Base-by-base conservation (phyloP, 1,140 invertebrate species). In the Chionoecetes opilio region DNA sequence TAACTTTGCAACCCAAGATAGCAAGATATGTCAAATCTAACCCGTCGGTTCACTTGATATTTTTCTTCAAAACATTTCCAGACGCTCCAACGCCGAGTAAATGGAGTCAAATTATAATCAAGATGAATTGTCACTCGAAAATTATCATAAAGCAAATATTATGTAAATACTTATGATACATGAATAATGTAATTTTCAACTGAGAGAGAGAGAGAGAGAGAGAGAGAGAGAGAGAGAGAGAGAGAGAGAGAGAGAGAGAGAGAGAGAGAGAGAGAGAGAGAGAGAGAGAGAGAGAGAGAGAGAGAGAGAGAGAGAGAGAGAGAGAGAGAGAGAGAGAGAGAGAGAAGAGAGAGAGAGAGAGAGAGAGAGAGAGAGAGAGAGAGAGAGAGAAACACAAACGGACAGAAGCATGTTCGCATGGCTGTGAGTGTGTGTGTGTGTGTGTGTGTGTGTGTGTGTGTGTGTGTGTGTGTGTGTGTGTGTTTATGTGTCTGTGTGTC, bases 101-200 rank as follows among this genome's bases (percentile, higher is more conserved):
- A 75, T 75, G 63, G n/a, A 75, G 63, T 75, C 63, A 75, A 75
- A 75, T 75, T 75, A n/a, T 75, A 75, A 75, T 75, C 63, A 75
- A 75, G 63, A 75, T 75, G n/a, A 75, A 75, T 75, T 75, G 63
- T 75, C 63, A 75, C 63, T 75, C 63, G n/a, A 75, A 75, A 75
- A 75, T 75, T 75, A 75, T n/a, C 63, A 75, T 75, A 75, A 75
- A 75, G 21, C 63, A 75, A 75, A 75, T 75, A 75, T 75, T 75
- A 75, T 75, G 63, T 75, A 75, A 75, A 75, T 75, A 75, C 0
- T n/a, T 26, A 75, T 75, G 26, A 75, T 75, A 75, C 63, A 75
- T 75, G 63, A 75, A 75, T 75, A 75, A 75, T 75, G 63, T n/a
- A 75, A 75, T 3, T 75, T 75, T 75, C 21, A 75, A 46, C 5